phyloP scores from a whole-genome alignment of 2,113 vertebrate species.

The Calonectris borealis region DNA sequence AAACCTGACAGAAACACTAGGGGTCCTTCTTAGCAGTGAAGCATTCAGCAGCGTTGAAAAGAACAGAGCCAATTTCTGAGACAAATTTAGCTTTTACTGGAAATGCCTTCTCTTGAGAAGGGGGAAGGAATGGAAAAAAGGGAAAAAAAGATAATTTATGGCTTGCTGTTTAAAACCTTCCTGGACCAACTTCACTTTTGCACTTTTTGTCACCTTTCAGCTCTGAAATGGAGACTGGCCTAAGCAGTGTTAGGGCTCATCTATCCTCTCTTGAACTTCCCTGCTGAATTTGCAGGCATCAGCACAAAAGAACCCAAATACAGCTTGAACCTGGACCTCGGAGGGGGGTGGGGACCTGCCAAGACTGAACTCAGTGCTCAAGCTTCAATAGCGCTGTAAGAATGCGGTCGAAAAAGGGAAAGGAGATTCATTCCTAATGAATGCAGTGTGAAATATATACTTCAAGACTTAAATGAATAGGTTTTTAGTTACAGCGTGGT shows the following conservation, averaged over 20 bases:
- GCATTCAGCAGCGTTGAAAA: not conserved
- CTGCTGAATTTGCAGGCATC: slow-evolving; percentile 21
- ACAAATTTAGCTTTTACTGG: slow-evolving; percentile 64
- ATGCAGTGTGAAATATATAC: slow-evolving; percentile 40
- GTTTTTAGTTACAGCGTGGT: slow-evolving; percentile 63
- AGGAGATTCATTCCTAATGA: slow-evolving; percentile 49
- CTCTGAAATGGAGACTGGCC: slow-evolving; percentile 23
- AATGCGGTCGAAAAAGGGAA: slow-evolving; percentile 7
- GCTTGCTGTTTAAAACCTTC: slow-evolving; percentile 29
- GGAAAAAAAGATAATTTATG: slow-evolving; percentile 16
- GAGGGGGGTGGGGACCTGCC: not conserved
- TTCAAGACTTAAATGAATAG: slow-evolving; percentile 61
- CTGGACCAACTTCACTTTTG: slow-evolving; percentile 36
- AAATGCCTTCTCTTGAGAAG: slow-evolving; percentile 26
- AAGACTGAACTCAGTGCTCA: slow-evolving; percentile 30
- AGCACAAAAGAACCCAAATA: slow-evolving; percentile 41
- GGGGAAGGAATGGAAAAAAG: not conserved
- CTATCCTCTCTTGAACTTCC: slow-evolving; percentile 51
- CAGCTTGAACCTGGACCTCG: not conserved
- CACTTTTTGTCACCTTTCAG: slow-evolving; percentile 59
- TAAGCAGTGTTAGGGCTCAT: not conserved
- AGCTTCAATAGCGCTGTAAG: slow-evolving; percentile 29
- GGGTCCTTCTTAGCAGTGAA: slow-evolving; percentile 31
- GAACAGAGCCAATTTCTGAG: slow-evolving; percentile 27
- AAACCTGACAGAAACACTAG: slow-evolving; percentile 29